Evolutionary conservation across 2,888 invertebrate genomes (phyloP), one percentile per base, ranked within the genome.

Genomic region (Hypsopygia costalis): DNA sequence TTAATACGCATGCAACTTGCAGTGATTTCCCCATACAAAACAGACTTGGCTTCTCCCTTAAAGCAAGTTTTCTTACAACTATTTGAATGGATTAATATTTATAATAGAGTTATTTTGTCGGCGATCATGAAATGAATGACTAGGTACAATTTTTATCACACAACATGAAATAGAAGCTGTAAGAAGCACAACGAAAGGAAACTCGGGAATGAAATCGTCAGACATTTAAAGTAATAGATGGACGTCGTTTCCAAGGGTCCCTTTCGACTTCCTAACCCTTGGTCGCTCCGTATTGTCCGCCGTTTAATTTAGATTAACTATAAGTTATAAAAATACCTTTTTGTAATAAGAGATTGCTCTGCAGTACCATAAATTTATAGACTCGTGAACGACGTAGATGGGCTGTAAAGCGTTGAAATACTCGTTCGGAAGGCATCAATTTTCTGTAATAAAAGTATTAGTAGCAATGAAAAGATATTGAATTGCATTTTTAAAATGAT

Each of bases 311-410:
- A 41, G 32, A 27, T 35, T 42, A 46, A 36, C 34, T 28, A 45
- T 47, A 20, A 12, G 27, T 11, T 36, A 39, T 52, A 38, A 49
- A 52, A 46, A 28, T 49, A 48, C 47, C 40, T 36, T 53, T 51
- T 47, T 52, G 36, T 53, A 49, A 51, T 48, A 49, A 46, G 46
- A 48, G 46, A 46, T 44, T 48, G 48, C 49, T 46, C 38, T 37
- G 8, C 11, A 36, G 29, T 20, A 6, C 42, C 42, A 35, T 38
- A 35, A 43, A 30, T 56, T 63, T 58, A 60, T 47, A 41, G 40
- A 41, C 38, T 30, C 40, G 42, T 54, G 38, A 59, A 54, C 40
- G 31, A 39, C n/a, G 12, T 40, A 28, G 41, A 34, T 16, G 38
- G 47, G 36, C 40, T 40, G 46, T 42, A 51, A 49, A 55, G 47